These are phyloP conservation scores for Taenioides sp. DNA, from an alignment of 2,797 vertebrate species.

Conservation along the genomic window DNA sequence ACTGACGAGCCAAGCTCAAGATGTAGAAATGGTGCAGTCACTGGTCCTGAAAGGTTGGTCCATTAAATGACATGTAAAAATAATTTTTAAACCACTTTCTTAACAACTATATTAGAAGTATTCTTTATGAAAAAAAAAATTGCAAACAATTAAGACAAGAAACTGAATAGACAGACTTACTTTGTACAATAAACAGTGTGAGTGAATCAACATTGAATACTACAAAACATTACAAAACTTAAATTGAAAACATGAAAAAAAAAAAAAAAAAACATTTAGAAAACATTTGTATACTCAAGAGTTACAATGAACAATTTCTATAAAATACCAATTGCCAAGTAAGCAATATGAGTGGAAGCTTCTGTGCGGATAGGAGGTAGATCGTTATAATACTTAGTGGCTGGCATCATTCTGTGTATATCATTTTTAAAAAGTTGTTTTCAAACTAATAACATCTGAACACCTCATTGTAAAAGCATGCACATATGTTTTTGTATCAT, in stretches of 20 bases:
- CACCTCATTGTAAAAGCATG: not conserved
- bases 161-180: too few relatives aligned
- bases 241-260: conserved; percentile 3
- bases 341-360: conserved; percentile 6
- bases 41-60: too few relatives aligned
- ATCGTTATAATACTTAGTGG: conserved; percentile 17
- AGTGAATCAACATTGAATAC: not conserved
- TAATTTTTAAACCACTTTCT: too few relatives aligned
- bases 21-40: too few relatives aligned
- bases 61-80: too few relatives aligned
- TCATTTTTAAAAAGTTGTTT: not conserved
- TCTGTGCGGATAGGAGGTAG: conserved; percentile 46
- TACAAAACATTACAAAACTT: not conserved
- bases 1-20: too few relatives aligned
- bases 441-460: not conserved
- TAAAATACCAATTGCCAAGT: not conserved
- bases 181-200: too few relatives aligned
- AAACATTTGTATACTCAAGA: not conserved
- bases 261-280: not conserved
- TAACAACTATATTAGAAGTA: not conserved
- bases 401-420: conserved; percentile 11
- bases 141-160: not conserved
- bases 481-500: not conserved
- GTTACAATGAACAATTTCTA: not conserved
- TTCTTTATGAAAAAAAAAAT: not conserved